Percentiles rank a stretch among this genome's conserved stretches.
Conservation (phyloP, 2,888 invertebrate species). For the Corythucha ciliata region DNA sequence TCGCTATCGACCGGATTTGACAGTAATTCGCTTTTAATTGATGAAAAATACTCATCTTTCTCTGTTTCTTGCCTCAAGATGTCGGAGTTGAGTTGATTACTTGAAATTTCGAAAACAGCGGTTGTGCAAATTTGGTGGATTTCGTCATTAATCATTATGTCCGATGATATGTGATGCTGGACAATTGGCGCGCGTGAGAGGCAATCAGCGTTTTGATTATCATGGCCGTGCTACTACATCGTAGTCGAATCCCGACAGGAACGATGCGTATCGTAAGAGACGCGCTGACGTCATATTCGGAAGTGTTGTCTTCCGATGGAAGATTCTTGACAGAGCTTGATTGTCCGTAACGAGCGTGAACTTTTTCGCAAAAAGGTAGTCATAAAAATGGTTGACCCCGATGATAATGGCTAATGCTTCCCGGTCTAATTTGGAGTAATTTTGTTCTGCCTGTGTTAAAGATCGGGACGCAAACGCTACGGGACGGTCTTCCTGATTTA, state of each 20-base stretch:
- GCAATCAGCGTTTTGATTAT: too few species aligned
- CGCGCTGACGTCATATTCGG: neutral
- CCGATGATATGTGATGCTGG: too few species aligned
- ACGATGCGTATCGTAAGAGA: conserved; percentile 9
- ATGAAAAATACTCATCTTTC: conserved; percentile 10
- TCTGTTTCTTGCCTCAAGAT: neutral
- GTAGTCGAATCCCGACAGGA: too few species aligned
- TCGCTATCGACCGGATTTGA: conserved; percentile 4
- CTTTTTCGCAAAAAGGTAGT: conserved; percentile 11
- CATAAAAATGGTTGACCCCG: conserved; percentile 15
- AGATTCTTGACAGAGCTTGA: conserved; percentile 19
- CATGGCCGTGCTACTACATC: too few species aligned
- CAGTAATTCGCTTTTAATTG: conserved; percentile 2
- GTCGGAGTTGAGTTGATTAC: neutral
- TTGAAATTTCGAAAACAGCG: conserved; percentile 18
- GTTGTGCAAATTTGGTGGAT: conserved; percentile 4
- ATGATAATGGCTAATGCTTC: conserved; percentile 27
- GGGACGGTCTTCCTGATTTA: neutral
- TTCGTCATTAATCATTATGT: conserved; percentile 14
- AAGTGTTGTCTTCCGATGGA: conserved; percentile 14
- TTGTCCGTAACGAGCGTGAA: conserved; percentile 24
- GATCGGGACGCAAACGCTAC: neutral
- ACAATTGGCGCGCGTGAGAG: too few species aligned
- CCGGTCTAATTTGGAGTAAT: conserved; percentile 20
- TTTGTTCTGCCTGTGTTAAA: neutral